Conservation (phyloP, 2,113 vertebrate genomes). For the Lates calcarifer region DNA sequence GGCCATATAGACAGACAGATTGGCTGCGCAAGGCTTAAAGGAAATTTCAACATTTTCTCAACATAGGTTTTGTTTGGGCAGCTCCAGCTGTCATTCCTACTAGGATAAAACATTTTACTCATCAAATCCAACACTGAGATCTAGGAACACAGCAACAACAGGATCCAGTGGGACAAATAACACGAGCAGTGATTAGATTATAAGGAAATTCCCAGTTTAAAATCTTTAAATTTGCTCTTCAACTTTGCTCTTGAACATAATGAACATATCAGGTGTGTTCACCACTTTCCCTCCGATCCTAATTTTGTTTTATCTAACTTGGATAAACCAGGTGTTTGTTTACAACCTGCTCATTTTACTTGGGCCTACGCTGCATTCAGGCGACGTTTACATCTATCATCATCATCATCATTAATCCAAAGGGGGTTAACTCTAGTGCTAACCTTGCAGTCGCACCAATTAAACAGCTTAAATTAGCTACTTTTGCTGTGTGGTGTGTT, state of each 20-base stretch:
- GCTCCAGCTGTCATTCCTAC: background rate
- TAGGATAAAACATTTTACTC: background rate
- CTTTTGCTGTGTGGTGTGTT: background rate
- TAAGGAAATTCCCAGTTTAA: background rate
- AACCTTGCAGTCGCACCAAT: background rate
- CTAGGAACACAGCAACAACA: background rate
- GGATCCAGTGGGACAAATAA: background rate
- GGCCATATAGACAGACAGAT: slow-evolving; percentile 13
- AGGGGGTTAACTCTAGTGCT: too few species aligned
- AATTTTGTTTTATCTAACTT: background rate
- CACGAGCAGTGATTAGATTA: background rate
- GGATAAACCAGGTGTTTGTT: background rate
- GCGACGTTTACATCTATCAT: too few species aligned
- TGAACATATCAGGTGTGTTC: background rate
- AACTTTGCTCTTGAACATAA: background rate
- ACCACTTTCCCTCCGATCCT: background rate
- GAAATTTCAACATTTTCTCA: background rate
- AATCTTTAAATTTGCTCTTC: background rate
- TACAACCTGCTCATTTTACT: slow-evolving; percentile 8
- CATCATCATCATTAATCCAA: too few species aligned
- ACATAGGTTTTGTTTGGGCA: background rate
- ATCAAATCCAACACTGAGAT: background rate
- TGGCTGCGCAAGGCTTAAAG: background rate
- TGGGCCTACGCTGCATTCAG: background rate
- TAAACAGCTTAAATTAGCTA: background rate